Base-by-base conservation (phyloP, 2,113 vertebrate species). In the Oxyruncus cristatus region DNA sequence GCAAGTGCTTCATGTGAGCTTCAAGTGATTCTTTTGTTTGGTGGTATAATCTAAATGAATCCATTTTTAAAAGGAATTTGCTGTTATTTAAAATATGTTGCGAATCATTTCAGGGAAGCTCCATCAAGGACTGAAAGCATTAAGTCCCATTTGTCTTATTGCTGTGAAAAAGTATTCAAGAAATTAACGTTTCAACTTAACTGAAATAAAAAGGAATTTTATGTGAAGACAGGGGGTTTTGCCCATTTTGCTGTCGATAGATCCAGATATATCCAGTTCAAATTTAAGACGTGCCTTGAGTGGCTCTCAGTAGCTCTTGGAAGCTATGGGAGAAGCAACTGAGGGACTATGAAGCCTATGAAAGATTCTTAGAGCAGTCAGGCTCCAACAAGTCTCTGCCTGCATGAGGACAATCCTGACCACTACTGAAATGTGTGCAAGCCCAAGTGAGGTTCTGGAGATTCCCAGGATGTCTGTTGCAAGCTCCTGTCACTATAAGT, bases 111-210 rank as follows among this genome's bases (percentile, higher is more conserved):
- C 75, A 82, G 80, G 52, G 79, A 92, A 85, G 73, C 66, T 82
- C 66, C 44, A 74, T 80, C 61, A 76, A 71, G 80, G 76, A 92
- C 81, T 10, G 9, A 87, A 83, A 89, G 56, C 74, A n/a, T 95
- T 71, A 78, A 97, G 85, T 89, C 82, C 67, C 72, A n/a, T 93
- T 97, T 97, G 74, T 95, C 94, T 92, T 96, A 75, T 85, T 97
- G 92, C 91, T 89, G 71, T 95, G 84, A 85, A 81, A 94, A 61
- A 15, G 23, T 65, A 72, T 77, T 95, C 62, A 96, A 95, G 86
- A 96, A 97, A 95, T 92, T 92, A 61, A 42, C 76, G 93, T 96
- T 95, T 85, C 78, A 95, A 95, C 92, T 92, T 21, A 94, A 87
- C 22, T 78, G 61, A 90, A 95, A 95, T 84, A 56, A 85, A 94